A percentile compares a stretch with the other conserved stretches of the same genome.
Conservation (phyloP, 2,888 invertebrate genomes). For the Endotricha flammealis region DNA sequence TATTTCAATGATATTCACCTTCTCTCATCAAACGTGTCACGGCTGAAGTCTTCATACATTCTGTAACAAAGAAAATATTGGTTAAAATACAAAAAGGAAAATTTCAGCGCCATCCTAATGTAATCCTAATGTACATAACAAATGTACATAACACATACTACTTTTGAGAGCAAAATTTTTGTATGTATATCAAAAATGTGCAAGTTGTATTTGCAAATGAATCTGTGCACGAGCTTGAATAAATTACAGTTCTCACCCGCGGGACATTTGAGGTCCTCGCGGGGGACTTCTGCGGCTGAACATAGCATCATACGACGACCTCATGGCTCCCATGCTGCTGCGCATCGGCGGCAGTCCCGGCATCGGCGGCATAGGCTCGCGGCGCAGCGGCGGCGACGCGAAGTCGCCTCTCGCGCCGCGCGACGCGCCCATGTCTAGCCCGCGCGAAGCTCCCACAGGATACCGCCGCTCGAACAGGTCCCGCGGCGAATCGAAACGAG, state of each 20-base stretch:
- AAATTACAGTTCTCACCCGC: conserved; percentile 57
- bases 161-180: neutral
- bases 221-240: conserved; percentile 5
- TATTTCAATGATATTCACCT: conserved; percentile 79
- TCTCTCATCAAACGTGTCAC: conserved; percentile 92
- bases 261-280: conserved; percentile 72
- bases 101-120: no score
- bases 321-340: conserved; percentile 82
- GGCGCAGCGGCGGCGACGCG: conserved; percentile 85
- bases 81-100: neutral
- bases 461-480: conserved; percentile 91
- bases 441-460: conserved; percentile 77
- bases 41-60: conserved; percentile 92
- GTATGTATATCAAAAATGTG: no score
- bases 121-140: no score
- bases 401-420: conserved; percentile 80
- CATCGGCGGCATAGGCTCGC: conserved; percentile 89
- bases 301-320: conserved; percentile 87
- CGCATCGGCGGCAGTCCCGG: conserved; percentile 82
- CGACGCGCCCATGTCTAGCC: conserved; percentile 75
- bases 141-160: neutral
- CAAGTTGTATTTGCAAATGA: neutral
- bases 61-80: conserved; percentile 54
- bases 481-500: conserved; percentile 86
- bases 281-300: conserved; percentile 91